Percentiles rank a stretch among this genome's conserved stretches.
These are phyloP conservation scores for Diprion similis DNA, from an alignment of 1,140 invertebrate genomes.

Conservation along the genomic window DNA sequence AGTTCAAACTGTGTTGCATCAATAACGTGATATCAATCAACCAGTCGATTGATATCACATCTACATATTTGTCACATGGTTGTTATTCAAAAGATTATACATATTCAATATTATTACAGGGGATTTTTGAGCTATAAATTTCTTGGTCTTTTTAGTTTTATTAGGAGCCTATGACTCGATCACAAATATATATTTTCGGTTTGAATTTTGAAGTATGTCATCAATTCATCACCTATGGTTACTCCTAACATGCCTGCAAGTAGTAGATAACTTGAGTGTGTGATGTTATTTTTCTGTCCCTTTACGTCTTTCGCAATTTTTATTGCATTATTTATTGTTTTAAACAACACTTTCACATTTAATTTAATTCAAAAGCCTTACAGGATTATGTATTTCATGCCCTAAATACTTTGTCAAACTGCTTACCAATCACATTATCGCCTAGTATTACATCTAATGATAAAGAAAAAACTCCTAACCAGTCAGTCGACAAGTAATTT, in stretches of 20 bases:
- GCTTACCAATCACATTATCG: too few relatives aligned
- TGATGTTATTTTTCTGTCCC: not conserved
- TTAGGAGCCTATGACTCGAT: not conserved
- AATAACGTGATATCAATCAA: too few relatives aligned
- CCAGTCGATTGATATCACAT: too few relatives aligned
- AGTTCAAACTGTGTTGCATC: too few relatives aligned
- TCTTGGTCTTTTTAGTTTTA: not conserved
- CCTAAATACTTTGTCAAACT: too few relatives aligned
- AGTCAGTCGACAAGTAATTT: not conserved
- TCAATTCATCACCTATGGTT: slow-evolving; percentile 3
- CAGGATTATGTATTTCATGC: too few relatives aligned
- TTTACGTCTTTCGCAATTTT: not conserved
- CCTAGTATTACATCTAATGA: too few relatives aligned
- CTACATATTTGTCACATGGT: too few relatives aligned
- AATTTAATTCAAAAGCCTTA: too few relatives aligned
- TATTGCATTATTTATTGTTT: not conserved
- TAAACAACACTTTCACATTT: not conserved
- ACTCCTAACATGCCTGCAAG: not conserved
- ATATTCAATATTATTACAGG: too few relatives aligned
- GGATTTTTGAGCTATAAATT: not conserved
- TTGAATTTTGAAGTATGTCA: not conserved
- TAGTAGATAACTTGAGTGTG: not conserved
- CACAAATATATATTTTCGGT: not conserved
- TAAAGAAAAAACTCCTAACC: not conserved
- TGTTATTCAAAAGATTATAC: too few relatives aligned